phyloP scores from a whole-genome alignment of 2,888 invertebrate genomes.

The Spialia ferax region DNA sequence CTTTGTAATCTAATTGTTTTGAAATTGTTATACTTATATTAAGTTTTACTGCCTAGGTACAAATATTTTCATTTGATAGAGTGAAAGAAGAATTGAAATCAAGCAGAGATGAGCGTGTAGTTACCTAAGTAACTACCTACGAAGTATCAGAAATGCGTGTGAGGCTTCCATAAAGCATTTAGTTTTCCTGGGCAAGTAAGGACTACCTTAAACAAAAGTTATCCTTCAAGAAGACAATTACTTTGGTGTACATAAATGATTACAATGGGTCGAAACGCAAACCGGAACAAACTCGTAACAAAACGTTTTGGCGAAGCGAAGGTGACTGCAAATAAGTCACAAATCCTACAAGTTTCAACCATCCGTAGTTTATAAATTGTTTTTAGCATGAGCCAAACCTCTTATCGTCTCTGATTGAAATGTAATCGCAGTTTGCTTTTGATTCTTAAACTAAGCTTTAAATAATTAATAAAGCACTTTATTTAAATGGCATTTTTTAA shows the following conservation, averaged over 20 bases:
- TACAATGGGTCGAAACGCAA: constrained; percentile 31
- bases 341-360: background rate
- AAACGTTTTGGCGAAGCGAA: constrained; percentile 30
- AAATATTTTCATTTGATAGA: too few relatives aligned
- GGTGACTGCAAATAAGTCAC: constrained; percentile 38
- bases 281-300: constrained; percentile 28
- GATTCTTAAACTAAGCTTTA: background rate
- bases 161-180: background rate
- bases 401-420: too few relatives aligned
- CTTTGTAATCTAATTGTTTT: too few relatives aligned
- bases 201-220: constrained; percentile 13
- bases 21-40: too few relatives aligned
- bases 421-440: too few relatives aligned
- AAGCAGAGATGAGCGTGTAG: background rate
- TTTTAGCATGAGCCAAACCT: background rate
- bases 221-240: constrained; percentile 50
- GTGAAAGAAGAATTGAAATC: too few relatives aligned
- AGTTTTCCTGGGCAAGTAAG: constrained; percentile 7
- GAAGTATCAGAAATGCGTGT: background rate
- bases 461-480: background rate
- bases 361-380: background rate
- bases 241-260: constrained; percentile 20
- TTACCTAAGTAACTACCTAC: too few relatives aligned
- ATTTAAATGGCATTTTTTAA: too few relatives aligned
- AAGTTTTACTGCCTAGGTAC: too few relatives aligned